Evolutionary conservation across 2,888 invertebrate genomes (phyloP).

Genomic region (Prosapia bicincta): DNA sequence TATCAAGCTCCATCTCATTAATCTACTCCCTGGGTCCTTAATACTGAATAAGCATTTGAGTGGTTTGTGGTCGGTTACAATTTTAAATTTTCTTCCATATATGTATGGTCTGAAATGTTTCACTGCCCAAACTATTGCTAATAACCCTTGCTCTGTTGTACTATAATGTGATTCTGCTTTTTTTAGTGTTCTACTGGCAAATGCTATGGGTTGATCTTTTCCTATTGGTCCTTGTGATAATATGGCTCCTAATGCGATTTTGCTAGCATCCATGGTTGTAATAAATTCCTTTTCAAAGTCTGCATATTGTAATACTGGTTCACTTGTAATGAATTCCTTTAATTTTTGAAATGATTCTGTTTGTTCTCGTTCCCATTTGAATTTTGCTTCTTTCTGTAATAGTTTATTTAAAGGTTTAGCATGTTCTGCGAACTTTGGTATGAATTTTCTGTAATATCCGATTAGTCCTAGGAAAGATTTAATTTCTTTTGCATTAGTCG

Average conservation of each 20-base stretch:
- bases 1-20: too few species aligned
- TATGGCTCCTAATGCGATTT: constrained; percentile 13
- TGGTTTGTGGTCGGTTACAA: too few species aligned
- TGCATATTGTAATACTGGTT: constrained; percentile 17
- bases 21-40: too few species aligned
- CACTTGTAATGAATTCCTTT: constrained; percentile 18
- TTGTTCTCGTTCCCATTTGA: too few species aligned
- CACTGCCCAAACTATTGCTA: too few species aligned
- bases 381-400: constrained; percentile 13
- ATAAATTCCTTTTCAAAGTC: constrained; percentile 23
- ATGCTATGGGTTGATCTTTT: constrained; percentile 18
- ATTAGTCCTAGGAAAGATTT: constrained; percentile 6
- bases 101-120: too few species aligned
- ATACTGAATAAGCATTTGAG: too few species aligned
- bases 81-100: too few species aligned
- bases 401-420: constrained; percentile 21
- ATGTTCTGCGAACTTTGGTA: constrained; percentile 8
- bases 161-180: constrained; percentile 24
- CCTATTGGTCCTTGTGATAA: constrained; percentile 17
- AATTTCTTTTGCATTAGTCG: constrained; percentile 6
- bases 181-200: constrained; percentile 14
- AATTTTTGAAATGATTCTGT: constrained; percentile 26
- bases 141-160: too few species aligned
- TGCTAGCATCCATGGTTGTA: constrained; percentile 24
- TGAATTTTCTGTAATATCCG: constrained; percentile 9